Base-by-base conservation (phyloP, 2,113 vertebrate genomes). In the Lathamus discolor region DNA sequence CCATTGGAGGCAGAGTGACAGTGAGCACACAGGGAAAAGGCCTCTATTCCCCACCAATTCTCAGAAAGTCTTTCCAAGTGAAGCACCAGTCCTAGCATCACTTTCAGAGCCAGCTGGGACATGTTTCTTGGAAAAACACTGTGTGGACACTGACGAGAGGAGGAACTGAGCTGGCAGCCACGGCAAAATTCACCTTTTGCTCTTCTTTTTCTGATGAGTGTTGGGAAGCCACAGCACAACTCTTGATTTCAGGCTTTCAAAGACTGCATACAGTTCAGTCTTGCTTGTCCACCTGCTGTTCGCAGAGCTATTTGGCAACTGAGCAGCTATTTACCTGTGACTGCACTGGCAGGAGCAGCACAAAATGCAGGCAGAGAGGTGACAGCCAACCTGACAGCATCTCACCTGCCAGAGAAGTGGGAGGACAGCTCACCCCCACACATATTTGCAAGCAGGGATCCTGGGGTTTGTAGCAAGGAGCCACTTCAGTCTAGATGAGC, bases 11-110 rank as follows among this genome's bases (percentile, higher is more conserved):
- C 83, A 78, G 41, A 77, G 76, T 4, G 4, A 33, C 13, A 27
- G 57, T 51, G 57, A 81, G 44, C 0, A 2, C 0, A 15, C 52
- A 62, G 59, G 72, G n/a, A 35, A 73, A 64, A 52, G 0, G 10
- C 57, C 49, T 51, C 66, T 66, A 3, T 73, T 67, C 33, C 78
- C 54, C 48, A 20, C 55, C 54, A 61, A 55, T 75, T 89, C 31
- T 77, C 62, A 35, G 37, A 14, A 27, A 79, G 61, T 25, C 35
- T 66, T 86, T 31, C n/a, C 7, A 6, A 76, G 74, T 0, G 8
- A 54, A 75, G 62, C 9, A 3, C 44, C 2, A 0, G 18, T 57
- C 57, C 6, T 6, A 43, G 20, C 67, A 70, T 37, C 33, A 0
- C 75, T 6, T 31, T 51, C 46, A 15, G 29, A 76, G 83, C 48